Evolutionary conservation across 2,888 invertebrate species (phyloP).

Genomic region (Pheosia tremula): DNA sequence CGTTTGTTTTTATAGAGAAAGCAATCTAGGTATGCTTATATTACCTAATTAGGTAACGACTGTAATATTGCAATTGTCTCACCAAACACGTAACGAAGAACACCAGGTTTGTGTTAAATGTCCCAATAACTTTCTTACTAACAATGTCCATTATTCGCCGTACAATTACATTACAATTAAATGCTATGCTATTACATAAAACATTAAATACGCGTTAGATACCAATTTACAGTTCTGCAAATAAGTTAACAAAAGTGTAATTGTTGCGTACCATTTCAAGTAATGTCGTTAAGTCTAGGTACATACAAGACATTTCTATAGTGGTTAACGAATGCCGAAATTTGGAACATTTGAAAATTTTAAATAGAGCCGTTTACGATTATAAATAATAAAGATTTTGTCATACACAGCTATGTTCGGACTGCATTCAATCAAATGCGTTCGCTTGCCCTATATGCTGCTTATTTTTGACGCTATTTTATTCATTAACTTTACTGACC

Average conservation of each 20-base stretch:
- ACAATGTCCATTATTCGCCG: conserved; percentile 30
- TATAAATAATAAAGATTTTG: background rate
- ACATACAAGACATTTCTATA: conserved; percentile 18
- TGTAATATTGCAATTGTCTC: conserved; percentile 26
- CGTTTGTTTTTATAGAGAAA: conserved; percentile 52
- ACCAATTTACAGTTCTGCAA: conserved; percentile 40
- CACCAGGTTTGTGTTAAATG: conserved; percentile 18
- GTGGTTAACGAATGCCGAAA: conserved; percentile 7
- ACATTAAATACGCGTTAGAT: conserved; percentile 40
- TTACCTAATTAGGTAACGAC: conserved; percentile 50
- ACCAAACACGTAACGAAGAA: conserved; percentile 22
- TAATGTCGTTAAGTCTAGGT: no score
- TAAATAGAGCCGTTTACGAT: background rate
- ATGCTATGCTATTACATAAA: conserved; percentile 34
- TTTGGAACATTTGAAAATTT: no score
- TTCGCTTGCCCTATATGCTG: background rate
- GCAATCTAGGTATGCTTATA: conserved; percentile 45
- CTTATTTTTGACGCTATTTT: background rate
- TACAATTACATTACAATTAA: conserved; percentile 38
- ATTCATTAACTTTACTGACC: background rate
- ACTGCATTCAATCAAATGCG: background rate
- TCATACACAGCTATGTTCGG: background rate
- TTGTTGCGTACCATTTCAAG: conserved; percentile 26
- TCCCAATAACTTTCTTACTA: conserved; percentile 30
- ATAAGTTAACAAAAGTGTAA: conserved; percentile 29